Evolutionary conservation across 2,888 invertebrate species (phyloP), one percentile per base, ranked within the genome.

Genomic region (Dasypolia templi): DNA sequence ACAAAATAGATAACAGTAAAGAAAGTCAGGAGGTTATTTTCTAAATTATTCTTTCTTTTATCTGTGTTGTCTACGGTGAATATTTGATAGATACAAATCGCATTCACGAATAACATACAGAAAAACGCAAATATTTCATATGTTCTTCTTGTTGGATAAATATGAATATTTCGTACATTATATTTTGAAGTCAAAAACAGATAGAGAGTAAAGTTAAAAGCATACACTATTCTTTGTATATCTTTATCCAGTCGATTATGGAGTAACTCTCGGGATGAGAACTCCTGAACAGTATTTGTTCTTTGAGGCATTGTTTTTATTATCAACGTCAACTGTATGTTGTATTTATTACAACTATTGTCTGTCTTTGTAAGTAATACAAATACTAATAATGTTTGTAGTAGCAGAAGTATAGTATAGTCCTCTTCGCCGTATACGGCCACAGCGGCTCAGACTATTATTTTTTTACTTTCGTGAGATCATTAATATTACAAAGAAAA

Each of bases 131-230:
- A 39, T 0, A 66, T 1, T 7, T 35, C 49, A 62, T 71, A 58
- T 11, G 17, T 73, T 0, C n/a, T 51, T 6, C 63, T 51, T 11
- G 42, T 66, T 12, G 71, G 68, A 56, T 55, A 55, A 17, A 74
- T 72, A 26, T 56, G 58, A 44, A 72, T 65, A 32, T 75, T 53
- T 14, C 42, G 51, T 4, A 71, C 55, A 26, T 1, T 49, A 46
- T 65, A 80, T 56, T 78, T 80, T 19, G 79, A 63, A 22, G n/a
- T 51, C 2, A 74, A 5, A 29, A 71, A 67, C 7, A 74, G 26
- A 59, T n/a, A 29, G 22, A 64, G 67, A 0, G 35, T 29, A 4
- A 74, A 32, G 19, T 78, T 67, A 55, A 74, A 59, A 32, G 79
- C 61, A 19, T 49, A 3, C 39, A 71, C 58, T 1, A 78, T 39